Conservation (phyloP, 2,113 vertebrate species). For the Hypanus sabinus region DNA sequence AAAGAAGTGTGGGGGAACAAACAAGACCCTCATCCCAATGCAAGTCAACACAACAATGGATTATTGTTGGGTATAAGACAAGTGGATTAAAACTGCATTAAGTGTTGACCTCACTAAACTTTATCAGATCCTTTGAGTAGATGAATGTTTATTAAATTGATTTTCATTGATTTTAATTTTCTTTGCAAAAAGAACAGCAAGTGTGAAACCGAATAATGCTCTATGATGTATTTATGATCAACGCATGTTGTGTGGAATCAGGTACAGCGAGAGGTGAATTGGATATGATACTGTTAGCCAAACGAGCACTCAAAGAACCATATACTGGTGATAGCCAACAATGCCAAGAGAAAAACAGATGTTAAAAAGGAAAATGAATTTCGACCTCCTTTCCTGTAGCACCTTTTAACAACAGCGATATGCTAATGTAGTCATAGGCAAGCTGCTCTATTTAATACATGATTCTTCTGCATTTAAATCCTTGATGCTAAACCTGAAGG, state of each 20-base stretch:
- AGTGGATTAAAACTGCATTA: background rate
- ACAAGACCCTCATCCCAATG: too few relatives aligned
- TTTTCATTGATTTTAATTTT: too few relatives aligned
- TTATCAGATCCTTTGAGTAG: background rate
- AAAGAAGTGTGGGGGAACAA: too few relatives aligned
- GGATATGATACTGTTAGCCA: background rate
- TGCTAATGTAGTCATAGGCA: slow-evolving; percentile 18
- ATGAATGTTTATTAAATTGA: background rate
- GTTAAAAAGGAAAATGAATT: background rate
- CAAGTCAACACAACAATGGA: too few relatives aligned
- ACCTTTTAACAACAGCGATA: background rate
- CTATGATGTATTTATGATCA: background rate
- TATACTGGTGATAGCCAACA: background rate
- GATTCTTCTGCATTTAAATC: background rate
- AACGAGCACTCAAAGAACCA: background rate
- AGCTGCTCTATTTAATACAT: background rate
- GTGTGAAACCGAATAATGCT: background rate
- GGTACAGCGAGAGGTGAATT: background rate
- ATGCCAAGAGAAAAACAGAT: background rate
- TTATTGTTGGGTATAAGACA: too few relatives aligned
- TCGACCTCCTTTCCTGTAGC: background rate
- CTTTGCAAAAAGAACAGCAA: background rate
- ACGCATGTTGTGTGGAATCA: background rate
- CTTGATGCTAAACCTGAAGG: background rate
- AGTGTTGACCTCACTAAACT: background rate